phyloP scores from a whole-genome alignment of 2,797 vertebrate genomes.

The Nannoperca obscura region DNA sequence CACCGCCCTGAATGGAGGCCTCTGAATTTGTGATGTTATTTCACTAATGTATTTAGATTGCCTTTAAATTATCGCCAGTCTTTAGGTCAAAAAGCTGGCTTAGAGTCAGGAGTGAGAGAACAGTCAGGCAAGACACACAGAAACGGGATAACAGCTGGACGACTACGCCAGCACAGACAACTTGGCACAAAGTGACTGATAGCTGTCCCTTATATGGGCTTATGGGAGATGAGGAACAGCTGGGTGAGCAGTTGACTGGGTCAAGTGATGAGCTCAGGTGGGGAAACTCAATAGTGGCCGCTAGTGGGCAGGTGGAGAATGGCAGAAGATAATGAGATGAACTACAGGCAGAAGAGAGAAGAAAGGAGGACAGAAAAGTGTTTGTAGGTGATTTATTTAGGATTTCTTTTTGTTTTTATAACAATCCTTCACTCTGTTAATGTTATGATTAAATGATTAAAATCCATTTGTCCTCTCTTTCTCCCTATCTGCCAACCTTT shows the following conservation, averaged over 20 bases:
- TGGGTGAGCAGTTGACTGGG: background rate
- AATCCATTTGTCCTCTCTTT: conserved; percentile 13
- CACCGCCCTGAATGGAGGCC: background rate
- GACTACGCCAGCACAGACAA: background rate
- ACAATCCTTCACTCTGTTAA: background rate
- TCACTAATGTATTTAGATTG: background rate
- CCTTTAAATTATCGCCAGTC: background rate
- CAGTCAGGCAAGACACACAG: background rate
- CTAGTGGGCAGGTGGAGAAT: conserved; percentile 13
- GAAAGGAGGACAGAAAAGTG: background rate
- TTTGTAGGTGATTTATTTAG: background rate
- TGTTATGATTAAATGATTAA: background rate
- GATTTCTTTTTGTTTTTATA: background rate
- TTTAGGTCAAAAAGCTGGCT: background rate
- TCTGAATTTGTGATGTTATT: background rate
- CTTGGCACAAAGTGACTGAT: background rate
- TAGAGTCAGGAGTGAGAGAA: background rate
- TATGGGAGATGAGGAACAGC: background rate
- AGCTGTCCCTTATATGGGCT: background rate
- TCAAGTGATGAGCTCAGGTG: background rate
- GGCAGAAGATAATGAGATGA: background rate
- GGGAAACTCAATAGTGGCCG: background rate
- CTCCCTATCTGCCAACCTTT: background rate
- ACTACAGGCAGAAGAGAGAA: background rate
- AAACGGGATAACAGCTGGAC: background rate